Evolutionary conservation across 1,140 invertebrate species (phyloP).

Genomic region (Helicoverpa zea): DNA sequence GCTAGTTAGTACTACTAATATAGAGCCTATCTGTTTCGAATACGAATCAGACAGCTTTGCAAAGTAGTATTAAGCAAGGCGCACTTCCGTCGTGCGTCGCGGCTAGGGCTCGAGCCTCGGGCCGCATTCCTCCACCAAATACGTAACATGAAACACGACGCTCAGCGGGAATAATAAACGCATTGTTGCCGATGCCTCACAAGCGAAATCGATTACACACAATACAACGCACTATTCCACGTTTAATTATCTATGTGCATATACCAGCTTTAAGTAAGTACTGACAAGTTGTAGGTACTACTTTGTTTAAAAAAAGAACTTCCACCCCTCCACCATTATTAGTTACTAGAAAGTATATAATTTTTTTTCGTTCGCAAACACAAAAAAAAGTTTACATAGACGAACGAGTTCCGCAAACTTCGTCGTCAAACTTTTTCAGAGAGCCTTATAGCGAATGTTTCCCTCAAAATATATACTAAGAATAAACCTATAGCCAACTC

Average conservation of each 20-base stretch:
- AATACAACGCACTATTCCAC: background rate
- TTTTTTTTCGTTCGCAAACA: too few relatives aligned
- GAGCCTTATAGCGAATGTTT: background rate
- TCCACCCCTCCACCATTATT: too few relatives aligned
- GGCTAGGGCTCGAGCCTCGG: conserved; percentile 55
- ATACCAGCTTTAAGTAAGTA: background rate
- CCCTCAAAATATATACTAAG: background rate
- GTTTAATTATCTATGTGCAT: conserved; percentile 36
- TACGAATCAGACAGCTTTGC: conserved; percentile 70
- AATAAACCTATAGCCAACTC: background rate
- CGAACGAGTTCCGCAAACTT: too few relatives aligned
- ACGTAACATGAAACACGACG: conserved; percentile 68
- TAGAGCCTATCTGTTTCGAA: conserved; percentile 62
- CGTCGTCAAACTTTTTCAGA: too few relatives aligned
- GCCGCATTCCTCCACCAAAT: conserved; percentile 80
- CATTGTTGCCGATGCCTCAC: conserved; percentile 62
- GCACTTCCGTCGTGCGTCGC: conserved; percentile 65
- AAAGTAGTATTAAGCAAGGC: conserved; percentile 64
- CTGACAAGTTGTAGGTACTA: background rate
- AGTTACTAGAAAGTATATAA: too few relatives aligned
- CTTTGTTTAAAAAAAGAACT: background rate
- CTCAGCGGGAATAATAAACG: conserved; percentile 74
- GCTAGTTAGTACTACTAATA: conserved; percentile 58
- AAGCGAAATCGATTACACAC: conserved; percentile 62
- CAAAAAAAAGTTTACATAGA: too few relatives aligned